Evolutionary conservation across 2,888 invertebrate genomes (phyloP).

Genomic region (Lottia scabra): DNA sequence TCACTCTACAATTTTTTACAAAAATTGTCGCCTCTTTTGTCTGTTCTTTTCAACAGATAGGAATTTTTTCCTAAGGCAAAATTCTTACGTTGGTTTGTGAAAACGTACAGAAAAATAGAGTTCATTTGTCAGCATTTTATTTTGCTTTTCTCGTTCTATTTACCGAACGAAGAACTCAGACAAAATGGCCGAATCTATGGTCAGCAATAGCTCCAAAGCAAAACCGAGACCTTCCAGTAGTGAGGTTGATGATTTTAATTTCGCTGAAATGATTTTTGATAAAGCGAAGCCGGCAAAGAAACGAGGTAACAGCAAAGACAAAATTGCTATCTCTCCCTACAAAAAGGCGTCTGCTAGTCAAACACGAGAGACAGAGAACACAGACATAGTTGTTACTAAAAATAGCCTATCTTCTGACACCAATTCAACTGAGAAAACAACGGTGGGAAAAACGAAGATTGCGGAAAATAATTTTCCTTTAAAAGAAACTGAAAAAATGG

Average conservation of each 20-base stretch:
- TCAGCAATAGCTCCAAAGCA: background rate
- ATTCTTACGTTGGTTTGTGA: slow-evolving; percentile 5
- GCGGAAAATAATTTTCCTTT: background rate
- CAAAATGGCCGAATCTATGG: too few species aligned
- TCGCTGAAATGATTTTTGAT: background rate
- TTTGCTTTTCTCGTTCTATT: background rate
- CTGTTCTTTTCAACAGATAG: background rate
- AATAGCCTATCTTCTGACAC: background rate
- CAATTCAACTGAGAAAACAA: background rate
- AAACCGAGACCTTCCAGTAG: background rate
- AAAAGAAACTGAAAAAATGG: background rate
- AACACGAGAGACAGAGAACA: background rate
- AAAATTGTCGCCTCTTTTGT: slow-evolving; percentile 1
- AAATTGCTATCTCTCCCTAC: background rate
- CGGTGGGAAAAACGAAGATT: background rate
- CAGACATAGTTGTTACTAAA: background rate
- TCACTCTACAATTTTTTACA: slow-evolving; percentile 1
- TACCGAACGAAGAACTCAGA: too few species aligned
- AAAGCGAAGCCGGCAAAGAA: background rate
- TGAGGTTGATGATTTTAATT: slow-evolving; percentile 1
- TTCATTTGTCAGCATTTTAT: background rate
- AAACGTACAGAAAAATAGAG: slow-evolving; percentile 5
- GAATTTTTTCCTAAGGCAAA: background rate
- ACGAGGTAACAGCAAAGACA: background rate
- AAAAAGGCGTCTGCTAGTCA: background rate